Percentiles rank a stretch among this genome's conserved stretches.
These are phyloP conservation scores for Apodemus speciosus DNA, from an alignment of 2,113 vertebrate species.

Conservation along the genomic window DNA sequence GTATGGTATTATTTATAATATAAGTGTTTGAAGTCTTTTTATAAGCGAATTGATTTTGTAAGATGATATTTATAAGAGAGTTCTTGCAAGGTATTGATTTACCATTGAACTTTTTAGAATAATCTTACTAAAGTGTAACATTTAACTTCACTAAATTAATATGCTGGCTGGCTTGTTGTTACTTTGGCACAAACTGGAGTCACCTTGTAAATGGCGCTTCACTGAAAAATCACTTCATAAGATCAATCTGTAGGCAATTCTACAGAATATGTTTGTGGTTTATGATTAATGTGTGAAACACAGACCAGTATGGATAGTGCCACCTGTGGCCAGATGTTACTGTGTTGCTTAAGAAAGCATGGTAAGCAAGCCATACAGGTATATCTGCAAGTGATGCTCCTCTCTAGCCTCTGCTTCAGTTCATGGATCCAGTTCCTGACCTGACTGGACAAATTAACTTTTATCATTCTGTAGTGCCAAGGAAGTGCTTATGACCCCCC, in stretches of 20 bases:
- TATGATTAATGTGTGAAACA: neutral
- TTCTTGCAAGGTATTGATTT: neutral
- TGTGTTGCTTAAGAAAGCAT: neutral
- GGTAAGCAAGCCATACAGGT: neutral
- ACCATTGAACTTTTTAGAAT: neutral
- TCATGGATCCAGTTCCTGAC: neutral
- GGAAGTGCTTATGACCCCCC: too few relatives aligned
- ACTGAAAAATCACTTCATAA: neutral
- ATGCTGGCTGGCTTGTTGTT: neutral
- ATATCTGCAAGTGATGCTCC: neutral
- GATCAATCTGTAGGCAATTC: neutral
- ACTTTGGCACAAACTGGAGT: neutral
- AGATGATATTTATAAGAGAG: too few relatives aligned
- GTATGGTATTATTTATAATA: neutral
- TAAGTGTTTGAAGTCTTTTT: neutral
- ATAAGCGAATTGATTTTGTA: neutral
- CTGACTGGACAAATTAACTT: neutral
- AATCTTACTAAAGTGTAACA: neutral
- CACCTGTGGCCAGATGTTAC: neutral
- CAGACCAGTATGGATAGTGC: neutral
- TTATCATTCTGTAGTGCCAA: too few relatives aligned
- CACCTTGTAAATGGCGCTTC: neutral
- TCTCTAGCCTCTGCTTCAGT: neutral
- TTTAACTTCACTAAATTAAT: neutral
- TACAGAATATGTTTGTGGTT: neutral